Conservation (phyloP, 2,113 vertebrate genomes). For the Pangasianodon gigas region DNA sequence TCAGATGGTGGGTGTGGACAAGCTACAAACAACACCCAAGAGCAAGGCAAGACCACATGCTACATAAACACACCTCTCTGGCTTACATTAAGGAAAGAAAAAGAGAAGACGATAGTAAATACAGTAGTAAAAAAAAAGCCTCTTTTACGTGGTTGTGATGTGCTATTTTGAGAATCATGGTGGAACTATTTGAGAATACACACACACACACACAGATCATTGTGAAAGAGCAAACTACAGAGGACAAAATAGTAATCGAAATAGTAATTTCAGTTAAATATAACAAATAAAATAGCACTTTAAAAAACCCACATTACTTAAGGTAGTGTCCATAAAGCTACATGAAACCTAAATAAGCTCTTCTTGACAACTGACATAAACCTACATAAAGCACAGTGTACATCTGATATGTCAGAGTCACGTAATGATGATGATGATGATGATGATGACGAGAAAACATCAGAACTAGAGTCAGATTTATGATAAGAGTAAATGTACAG, state of each 20-base stretch:
- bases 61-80: constrained; percentile 19
- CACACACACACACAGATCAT: neutral
- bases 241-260: neutral
- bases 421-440: neutral
- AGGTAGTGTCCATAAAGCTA: neutral
- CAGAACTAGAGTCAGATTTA: neutral
- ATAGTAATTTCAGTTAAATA: neutral
- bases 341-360: neutral
- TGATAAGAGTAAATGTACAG: neutral
- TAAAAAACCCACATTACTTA: neutral
- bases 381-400: neutral
- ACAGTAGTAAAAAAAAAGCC: neutral
- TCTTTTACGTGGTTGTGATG: neutral
- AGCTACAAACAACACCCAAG: constrained; percentile 1
- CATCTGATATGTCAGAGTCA: neutral
- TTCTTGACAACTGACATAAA: neutral
- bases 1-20: constrained; percentile 61
- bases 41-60: constrained; percentile 8
- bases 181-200: neutral
- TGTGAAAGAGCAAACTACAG: neutral
- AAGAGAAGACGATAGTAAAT: neutral
- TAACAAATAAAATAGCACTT: neutral
- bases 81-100: neutral
- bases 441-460: neutral
- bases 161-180: constrained; percentile 2